Evolutionary conservation across 1,140 invertebrate species (phyloP).

Genomic region (Atopsyche davidsoni): DNA sequence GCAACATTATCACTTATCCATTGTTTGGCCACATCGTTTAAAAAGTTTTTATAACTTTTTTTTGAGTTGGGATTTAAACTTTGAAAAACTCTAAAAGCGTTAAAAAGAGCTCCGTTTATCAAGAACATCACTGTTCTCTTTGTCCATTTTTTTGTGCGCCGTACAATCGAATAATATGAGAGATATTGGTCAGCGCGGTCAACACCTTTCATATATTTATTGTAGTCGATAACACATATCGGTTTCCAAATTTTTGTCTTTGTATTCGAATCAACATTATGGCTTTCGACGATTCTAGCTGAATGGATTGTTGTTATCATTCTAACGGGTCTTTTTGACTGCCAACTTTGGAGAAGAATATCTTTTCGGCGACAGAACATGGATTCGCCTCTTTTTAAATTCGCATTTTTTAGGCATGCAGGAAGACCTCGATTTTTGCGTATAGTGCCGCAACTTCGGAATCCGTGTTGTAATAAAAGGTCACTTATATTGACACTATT

Average conservation of each 20-base stretch:
- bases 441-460: constrained; percentile 25
- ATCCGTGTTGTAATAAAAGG: constrained; percentile 20
- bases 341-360: constrained; percentile 12
- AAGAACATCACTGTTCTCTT: constrained; percentile 14
- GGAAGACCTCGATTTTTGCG: constrained; percentile 20
- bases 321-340: constrained; percentile 2
- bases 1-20: background rate
- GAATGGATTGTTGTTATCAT: constrained; percentile 19
- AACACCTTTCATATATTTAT: constrained; percentile 27
- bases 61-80: constrained; percentile 10
- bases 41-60: constrained; percentile 1
- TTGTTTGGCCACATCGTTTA: background rate
- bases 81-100: constrained; percentile 11
- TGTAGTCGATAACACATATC: constrained; percentile 15
- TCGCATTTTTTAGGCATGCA: constrained; percentile 10
- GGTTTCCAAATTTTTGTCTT: constrained; percentile 12
- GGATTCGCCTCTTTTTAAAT: constrained; percentile 10
- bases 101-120: constrained; percentile 19
- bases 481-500: constrained; percentile 26
- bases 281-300: background rate
- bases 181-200: constrained; percentile 27
- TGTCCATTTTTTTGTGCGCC: constrained; percentile 15
- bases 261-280: background rate
- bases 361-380: constrained; percentile 8
- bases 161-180: constrained; percentile 19